A percentile compares a stretch with the other conserved stretches of the same genome.
Conservation (phyloP, 2,888 invertebrate genomes). For the Gibbula magus region DNA sequence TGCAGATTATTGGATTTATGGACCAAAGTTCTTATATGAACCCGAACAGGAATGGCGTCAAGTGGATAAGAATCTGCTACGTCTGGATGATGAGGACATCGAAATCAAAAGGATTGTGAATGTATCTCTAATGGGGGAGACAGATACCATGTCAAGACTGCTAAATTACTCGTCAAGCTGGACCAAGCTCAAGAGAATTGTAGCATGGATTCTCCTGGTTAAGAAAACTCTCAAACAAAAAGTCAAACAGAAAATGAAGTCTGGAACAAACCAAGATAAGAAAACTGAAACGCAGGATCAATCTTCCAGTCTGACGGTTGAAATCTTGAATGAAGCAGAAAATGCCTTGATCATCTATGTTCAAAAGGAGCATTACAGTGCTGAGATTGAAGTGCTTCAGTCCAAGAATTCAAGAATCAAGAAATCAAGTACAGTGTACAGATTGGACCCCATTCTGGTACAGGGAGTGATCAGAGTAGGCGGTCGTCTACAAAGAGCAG, state of each 20-base stretch:
- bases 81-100: neutral
- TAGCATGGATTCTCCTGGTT: neutral
- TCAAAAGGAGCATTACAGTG: neutral
- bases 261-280: neutral
- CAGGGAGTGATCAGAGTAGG: neutral
- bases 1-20: neutral
- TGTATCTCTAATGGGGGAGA: neutral
- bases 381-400: too few relatives aligned
- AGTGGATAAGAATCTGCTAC: too few relatives aligned
- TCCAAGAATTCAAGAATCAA: neutral
- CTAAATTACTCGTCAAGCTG: too few relatives aligned
- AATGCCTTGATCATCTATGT: neutral
- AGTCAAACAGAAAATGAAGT: neutral
- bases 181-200: neutral
- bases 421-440: neutral
- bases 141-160: too few relatives aligned
- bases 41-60: neutral
- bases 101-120: conserved; percentile 1
- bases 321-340: neutral
- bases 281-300: neutral
- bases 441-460: neutral
- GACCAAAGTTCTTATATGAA: neutral
- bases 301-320: neutral
- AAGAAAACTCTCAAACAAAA: neutral
- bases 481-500: neutral